Percentiles rank a stretch among this genome's conserved stretches.
phyloP scores from a whole-genome alignment of 2,797 vertebrate genomes.

The Lagodon rhomboides region DNA sequence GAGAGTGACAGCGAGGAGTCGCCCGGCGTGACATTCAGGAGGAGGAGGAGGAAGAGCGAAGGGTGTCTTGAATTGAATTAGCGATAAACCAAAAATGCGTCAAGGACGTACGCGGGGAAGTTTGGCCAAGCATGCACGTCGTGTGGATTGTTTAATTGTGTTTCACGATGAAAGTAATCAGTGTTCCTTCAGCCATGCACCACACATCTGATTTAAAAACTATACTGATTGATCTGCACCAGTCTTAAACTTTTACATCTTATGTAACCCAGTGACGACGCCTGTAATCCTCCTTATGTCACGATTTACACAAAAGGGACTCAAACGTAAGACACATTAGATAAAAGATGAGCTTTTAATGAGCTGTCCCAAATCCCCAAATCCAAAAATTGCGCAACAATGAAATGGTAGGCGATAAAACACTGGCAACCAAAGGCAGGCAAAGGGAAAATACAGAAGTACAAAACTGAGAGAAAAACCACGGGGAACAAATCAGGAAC shows the following conservation, averaged over 20 bases:
- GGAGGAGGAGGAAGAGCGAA: slow-evolving; percentile 16
- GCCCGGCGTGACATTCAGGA: slow-evolving; percentile 15
- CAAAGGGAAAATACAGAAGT: too few species aligned
- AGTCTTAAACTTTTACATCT: background rate
- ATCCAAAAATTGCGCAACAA: too few species aligned
- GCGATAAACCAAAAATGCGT: slow-evolving; percentile 5
- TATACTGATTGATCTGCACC: background rate
- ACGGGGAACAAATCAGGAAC: too few species aligned
- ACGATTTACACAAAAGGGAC: too few species aligned
- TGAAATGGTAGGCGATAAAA: too few species aligned
- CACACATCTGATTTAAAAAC: slow-evolving; percentile 1
- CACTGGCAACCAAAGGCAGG: too few species aligned
- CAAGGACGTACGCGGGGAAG: background rate
- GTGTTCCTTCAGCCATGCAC: too few species aligned
- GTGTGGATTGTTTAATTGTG: background rate
- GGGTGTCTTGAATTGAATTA: slow-evolving; percentile 12
- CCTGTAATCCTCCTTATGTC: slow-evolving; percentile 6
- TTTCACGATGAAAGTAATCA: background rate
- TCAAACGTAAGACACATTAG: too few species aligned
- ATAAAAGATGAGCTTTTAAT: too few species aligned
- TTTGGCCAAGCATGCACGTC: background rate
- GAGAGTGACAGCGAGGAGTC: slow-evolving; percentile 36
- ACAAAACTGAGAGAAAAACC: too few species aligned
- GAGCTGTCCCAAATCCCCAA: too few species aligned
- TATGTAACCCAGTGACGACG: background rate